Base-by-base conservation (phyloP, 1,140 invertebrate species). In the Drosophila bipectinata region DNA sequence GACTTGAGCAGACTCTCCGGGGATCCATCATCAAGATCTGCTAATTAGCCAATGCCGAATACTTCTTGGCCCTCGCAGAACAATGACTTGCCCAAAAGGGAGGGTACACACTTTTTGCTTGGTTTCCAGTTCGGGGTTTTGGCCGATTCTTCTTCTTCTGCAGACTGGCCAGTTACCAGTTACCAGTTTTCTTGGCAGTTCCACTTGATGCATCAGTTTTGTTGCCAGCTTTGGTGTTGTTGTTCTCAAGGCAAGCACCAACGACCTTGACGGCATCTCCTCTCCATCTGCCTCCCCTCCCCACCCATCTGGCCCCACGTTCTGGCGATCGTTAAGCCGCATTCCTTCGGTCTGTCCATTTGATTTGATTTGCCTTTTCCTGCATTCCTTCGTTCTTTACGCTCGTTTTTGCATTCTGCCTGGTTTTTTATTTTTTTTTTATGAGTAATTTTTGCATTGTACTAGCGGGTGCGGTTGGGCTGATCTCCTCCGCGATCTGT, bases 361-460 rank as follows among this genome's bases (percentile, higher is more conserved):
- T 77, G 73, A 75, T 75, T 75, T 75, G 71, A 77, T 77, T 77
- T 77, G 73, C 63, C 64, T 67, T 75, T 75, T 76, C 41, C 72
- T 76, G 53, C 51, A 69, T 69, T 69, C 66, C 52, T 72, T 72
- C 14, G 28, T 3, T 21, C 6, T 18, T 39, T 44, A n/a, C 48
- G 9, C 47, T 53, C 53, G 44, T 24, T 24, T n/a, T n/a, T 37
- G 12, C 21, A 30, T 34, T 45, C 49, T 44, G 15, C 47, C 1
- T 12, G 3, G 10, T 61, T 51, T 54, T 58, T 52, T 15, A n/a
- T 18, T 18, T 18, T 1, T 18, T 18, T 18, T 18, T 18, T 32
- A 6, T 18, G 53, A 5, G 48, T 53, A 52, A 9, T 24, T 18
- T 48, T 39, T 26, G 21, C n/a, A 18, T 18, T 18, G 32, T 18